phyloP scores from a whole-genome alignment of 2,888 invertebrate genomes.

The Colletes collaris region DNA sequence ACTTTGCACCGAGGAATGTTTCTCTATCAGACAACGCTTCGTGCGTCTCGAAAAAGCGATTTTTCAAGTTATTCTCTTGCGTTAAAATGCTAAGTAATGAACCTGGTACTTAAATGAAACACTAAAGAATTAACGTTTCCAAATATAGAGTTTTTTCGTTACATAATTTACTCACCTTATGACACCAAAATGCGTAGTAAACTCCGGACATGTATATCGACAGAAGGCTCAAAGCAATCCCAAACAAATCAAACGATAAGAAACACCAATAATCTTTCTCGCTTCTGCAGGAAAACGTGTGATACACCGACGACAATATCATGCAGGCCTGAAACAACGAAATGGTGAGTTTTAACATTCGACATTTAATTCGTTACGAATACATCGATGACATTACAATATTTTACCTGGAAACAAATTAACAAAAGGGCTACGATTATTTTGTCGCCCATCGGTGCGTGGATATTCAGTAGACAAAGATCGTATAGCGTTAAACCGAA shows the following conservation, averaged over 20 bases:
- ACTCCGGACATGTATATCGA: slow-evolving; percentile 98
- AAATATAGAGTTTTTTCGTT: background rate
- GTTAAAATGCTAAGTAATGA: too few species aligned
- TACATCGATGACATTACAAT: background rate
- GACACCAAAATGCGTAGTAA: slow-evolving; percentile 98
- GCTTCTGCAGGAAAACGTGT: slow-evolving; percentile 97
- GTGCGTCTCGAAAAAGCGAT: too few species aligned
- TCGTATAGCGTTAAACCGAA: slow-evolving; percentile 93
- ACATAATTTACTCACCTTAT: slow-evolving; percentile 87
- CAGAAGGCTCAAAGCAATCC: slow-evolving; percentile 95
- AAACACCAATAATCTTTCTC: slow-evolving; percentile 93
- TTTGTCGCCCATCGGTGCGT: slow-evolving; percentile 92
- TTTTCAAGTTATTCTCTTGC: too few species aligned
- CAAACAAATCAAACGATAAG: slow-evolving; percentile 95
- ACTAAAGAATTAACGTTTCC: too few species aligned
- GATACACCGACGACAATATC: slow-evolving; percentile 95
- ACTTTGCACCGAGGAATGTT: too few species aligned
- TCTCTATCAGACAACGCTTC: too few species aligned
- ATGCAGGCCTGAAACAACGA: slow-evolving; percentile 93
- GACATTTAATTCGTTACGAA: background rate
- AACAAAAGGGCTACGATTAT: slow-evolving; percentile 92
- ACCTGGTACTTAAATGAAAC: too few species aligned
- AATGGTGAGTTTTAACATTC: background rate
- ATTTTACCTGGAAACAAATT: slow-evolving; percentile 92
- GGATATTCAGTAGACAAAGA: slow-evolving; percentile 90